Evolutionary conservation across 2,797 vertebrate species (phyloP), one percentile per base, ranked within the genome.

Genomic region (Euphonia xanthogaster): DNA sequence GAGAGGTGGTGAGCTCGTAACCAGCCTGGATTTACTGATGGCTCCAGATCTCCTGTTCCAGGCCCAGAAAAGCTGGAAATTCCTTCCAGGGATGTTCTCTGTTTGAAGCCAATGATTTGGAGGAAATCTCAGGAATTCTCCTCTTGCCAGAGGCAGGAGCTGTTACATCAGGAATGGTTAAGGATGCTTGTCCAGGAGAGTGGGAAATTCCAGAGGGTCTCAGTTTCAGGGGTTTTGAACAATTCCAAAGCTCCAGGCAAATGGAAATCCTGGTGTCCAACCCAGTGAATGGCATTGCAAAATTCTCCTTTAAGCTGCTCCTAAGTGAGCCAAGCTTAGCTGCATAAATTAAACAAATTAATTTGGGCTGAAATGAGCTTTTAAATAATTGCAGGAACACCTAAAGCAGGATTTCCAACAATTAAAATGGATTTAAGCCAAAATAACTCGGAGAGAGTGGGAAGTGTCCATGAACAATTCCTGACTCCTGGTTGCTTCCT

Each of bases 61-160:
- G 50, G 83, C 79, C 89, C 80, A 83, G 80, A 80, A 88, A 83
- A 83, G 63, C 80, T 79, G 83, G 95, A 65, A 92, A 79, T 83
- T 86, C 93, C 76, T 88, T 40, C 30, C 70, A 68, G 86, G 81
- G 79, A 60, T 65, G 79, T 25, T 60, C 72, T 47, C 58, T 40
- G 11, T 81, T 67, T 57, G 67, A 55, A 92, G 54, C 18, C 70
- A 44, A 23, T 55, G 83, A 67, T 90, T 88, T 78, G 86, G 71
- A 85, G 79, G 63, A 68, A 28, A 63, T 75, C 42, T 55, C 45
- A 19, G 90, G 1, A 90, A 47, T 44, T 28, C 23, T 88, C 35
- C 40, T 44, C 21, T 10, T 44, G 40, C 30, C 42, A 20, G 62
- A 33, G 20, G 45, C 45, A 23, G 65, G 20, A 37, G 45, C 14